Conservation (phyloP, 2,113 vertebrate species). For the Bufo bufo region DNA sequence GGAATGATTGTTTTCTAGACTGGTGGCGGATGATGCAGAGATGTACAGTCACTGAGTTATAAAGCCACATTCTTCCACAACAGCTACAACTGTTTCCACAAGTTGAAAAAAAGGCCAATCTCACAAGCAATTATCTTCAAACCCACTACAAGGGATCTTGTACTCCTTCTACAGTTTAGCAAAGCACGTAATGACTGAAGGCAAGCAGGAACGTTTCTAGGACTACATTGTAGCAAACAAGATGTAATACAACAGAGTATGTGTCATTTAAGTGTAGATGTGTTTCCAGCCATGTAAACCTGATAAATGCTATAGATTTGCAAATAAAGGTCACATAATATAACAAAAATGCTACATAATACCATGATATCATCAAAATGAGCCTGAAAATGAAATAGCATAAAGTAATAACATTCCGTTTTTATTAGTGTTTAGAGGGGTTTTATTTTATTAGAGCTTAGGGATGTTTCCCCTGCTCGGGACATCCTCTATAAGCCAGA, state of each 20-base stretch:
- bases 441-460: too few species aligned
- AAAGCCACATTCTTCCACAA: constrained; percentile 41
- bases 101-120: constrained; percentile 24
- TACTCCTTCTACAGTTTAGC: constrained; percentile 19
- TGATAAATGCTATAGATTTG: not conserved
- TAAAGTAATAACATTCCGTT: too few species aligned
- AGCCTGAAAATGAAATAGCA: too few species aligned
- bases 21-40: constrained; percentile 25
- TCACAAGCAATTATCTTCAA: constrained; percentile 27
- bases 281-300: not conserved
- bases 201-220: constrained; percentile 6
- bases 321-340: not conserved
- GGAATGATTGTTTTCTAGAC: constrained; percentile 30
- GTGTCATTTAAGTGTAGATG: not conserved
- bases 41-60: constrained; percentile 41
- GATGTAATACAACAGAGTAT: not conserved
- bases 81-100: constrained; percentile 42
- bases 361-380: not conserved
- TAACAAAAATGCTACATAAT: not conserved
- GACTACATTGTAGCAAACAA: not conserved
- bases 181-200: constrained; percentile 21
- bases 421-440: too few species aligned
- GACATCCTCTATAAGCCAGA: too few species aligned
- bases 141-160: constrained; percentile 26
- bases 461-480: too few species aligned